Evolutionary conservation across 2,113 vertebrate genomes (phyloP).

Genomic region (Platycercus adscitus): DNA sequence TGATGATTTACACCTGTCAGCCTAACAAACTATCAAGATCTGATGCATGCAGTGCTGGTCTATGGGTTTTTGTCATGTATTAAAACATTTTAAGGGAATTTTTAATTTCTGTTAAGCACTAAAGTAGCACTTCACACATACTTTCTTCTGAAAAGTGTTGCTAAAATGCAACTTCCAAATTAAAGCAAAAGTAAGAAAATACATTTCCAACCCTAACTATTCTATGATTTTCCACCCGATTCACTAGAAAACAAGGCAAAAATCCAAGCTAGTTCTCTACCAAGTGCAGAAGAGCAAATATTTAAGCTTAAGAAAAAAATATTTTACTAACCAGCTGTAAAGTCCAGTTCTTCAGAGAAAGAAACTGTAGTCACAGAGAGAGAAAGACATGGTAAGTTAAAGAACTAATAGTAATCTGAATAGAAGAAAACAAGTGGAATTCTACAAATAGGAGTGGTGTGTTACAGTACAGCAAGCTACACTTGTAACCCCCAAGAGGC

Average conservation of each 20-base stretch:
- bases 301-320: neutral
- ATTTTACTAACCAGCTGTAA: slow-evolving; percentile 90
- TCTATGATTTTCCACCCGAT: neutral
- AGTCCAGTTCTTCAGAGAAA: slow-evolving; percentile 94
- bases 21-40: neutral
- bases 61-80: neutral
- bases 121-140: neutral
- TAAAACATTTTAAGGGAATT: neutral
- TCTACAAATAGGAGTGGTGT: neutral
- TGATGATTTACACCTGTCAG: neutral
- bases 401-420: neutral
- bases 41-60: no score
- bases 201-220: neutral
- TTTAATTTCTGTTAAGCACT: neutral
- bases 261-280: neutral
- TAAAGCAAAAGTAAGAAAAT: neutral
- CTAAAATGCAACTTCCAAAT: neutral
- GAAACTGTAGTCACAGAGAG: slow-evolving; percentile 82
- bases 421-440: neutral
- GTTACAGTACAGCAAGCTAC: neutral
- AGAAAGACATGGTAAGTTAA: neutral
- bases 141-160: neutral
- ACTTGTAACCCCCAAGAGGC: neutral
- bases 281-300: neutral
- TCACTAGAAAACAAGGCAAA: neutral